Conservation (phyloP, 2,888 invertebrate genomes). For the Cephus nigrinus region DNA sequence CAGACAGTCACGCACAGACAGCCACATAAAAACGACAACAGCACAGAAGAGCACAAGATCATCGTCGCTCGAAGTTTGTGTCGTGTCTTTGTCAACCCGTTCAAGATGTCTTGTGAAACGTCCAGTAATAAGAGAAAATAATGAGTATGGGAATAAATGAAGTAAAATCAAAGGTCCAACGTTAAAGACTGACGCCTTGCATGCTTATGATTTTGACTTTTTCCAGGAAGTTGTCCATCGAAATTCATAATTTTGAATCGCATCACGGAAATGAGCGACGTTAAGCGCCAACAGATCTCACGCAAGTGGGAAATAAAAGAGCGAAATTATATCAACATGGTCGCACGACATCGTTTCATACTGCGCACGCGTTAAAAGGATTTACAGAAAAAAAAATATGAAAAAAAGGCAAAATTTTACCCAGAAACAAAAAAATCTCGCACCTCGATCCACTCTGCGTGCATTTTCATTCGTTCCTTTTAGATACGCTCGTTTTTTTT, state of each 20-base stretch:
- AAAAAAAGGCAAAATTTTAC: not conserved
- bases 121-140: not conserved
- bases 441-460: not conserved
- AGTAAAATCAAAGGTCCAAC: not conserved
- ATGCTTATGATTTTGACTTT: conserved; percentile 31
- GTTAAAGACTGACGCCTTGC: not conserved
- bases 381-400: too few relatives aligned
- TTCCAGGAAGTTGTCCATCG: conserved; percentile 59
- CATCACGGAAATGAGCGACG: conserved; percentile 58
- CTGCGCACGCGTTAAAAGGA: conserved; percentile 24
- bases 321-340: conserved; percentile 33
- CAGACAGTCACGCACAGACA: not conserved
- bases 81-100: not conserved
- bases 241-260: conserved; percentile 56
- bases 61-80: not conserved
- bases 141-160: not conserved
- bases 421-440: not conserved
- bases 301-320: conserved; percentile 60
- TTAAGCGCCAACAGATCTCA: conserved; percentile 58
- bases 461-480: not conserved
- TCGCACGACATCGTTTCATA: conserved; percentile 31
- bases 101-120: not conserved
- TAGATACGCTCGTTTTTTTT: not conserved
- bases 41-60: not conserved
- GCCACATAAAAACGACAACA: not conserved